These are phyloP conservation scores for Sphinx pinastri DNA, from an alignment of 2,888 invertebrate species.

Conservation along the genomic window DNA sequence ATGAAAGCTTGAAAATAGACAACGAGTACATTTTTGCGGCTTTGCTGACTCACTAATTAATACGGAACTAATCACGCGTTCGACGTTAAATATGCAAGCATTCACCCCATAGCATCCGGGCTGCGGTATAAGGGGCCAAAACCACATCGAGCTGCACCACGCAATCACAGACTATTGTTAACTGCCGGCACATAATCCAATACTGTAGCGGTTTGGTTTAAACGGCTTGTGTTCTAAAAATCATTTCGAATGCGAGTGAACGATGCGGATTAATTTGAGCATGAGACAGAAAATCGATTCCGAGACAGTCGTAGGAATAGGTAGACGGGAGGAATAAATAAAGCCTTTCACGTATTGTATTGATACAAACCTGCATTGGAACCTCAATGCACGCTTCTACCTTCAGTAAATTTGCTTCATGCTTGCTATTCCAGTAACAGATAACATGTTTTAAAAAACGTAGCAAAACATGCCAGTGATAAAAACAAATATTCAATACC, in stretches of 20 bases:
- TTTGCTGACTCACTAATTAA: constrained; percentile 44
- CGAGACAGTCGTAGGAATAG: background rate
- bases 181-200: constrained; percentile 17
- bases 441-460: too few relatives aligned
- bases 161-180: constrained; percentile 69
- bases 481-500: too few relatives aligned
- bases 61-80: constrained; percentile 53
- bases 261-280: background rate
- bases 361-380: too few relatives aligned
- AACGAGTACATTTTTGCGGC: constrained; percentile 30
- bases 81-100: constrained; percentile 47
- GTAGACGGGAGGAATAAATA: too few relatives aligned
- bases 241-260: background rate
- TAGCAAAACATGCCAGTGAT: too few relatives aligned
- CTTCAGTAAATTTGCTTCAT: too few relatives aligned
- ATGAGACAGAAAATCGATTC: background rate
- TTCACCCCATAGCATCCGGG: constrained; percentile 36
- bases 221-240: constrained; percentile 32
- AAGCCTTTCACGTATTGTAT: too few relatives aligned
- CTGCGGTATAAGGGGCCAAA: constrained; percentile 47
- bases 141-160: constrained; percentile 60
- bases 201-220: constrained; percentile 18
- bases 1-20: background rate
- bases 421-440: too few relatives aligned
- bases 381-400: too few relatives aligned